Evolutionary conservation across 2,113 vertebrate species (phyloP).

Genomic region (Cisticola juncidis): DNA sequence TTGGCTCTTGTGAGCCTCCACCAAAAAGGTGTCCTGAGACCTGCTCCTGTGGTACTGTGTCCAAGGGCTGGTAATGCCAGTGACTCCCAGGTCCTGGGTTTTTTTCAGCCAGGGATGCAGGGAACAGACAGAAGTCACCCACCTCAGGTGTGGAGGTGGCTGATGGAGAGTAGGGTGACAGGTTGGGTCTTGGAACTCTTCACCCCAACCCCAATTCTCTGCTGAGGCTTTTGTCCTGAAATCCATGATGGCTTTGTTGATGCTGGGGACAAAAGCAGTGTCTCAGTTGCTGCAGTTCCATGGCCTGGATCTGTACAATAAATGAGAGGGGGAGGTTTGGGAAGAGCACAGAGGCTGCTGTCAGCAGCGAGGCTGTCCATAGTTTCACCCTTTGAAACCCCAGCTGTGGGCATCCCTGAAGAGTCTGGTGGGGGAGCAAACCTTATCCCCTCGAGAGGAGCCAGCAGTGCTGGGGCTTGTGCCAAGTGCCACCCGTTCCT

Average conservation of each 20-base stretch:
- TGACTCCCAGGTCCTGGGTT: background rate
- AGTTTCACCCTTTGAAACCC: background rate
- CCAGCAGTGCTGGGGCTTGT: fast-evolving
- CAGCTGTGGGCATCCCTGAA: background rate
- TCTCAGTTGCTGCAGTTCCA: fast-evolving
- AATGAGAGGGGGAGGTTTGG: fast-evolving
- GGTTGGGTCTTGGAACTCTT: background rate
- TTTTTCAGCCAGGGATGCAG: background rate
- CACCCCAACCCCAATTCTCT: fast-evolving
- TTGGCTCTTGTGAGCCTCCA: background rate
- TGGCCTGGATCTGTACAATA: fast-evolving
- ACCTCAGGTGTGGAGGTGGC: background rate
- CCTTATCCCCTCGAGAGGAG: fast-evolving
- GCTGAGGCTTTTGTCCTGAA: background rate
- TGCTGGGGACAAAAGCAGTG: background rate
- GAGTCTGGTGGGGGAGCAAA: background rate
- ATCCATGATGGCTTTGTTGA: background rate
- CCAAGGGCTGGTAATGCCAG: background rate
- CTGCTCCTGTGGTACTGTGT: background rate
- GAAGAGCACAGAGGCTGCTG: fast-evolving
- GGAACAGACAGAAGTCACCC: background rate
- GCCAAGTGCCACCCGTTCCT: background rate
- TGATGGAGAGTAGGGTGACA: fast-evolving
- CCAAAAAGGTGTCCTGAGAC: background rate
- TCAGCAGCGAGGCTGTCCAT: fast-evolving